Conservation (phyloP, 2,888 invertebrate species). For the Trichopria drosophilae region DNA sequence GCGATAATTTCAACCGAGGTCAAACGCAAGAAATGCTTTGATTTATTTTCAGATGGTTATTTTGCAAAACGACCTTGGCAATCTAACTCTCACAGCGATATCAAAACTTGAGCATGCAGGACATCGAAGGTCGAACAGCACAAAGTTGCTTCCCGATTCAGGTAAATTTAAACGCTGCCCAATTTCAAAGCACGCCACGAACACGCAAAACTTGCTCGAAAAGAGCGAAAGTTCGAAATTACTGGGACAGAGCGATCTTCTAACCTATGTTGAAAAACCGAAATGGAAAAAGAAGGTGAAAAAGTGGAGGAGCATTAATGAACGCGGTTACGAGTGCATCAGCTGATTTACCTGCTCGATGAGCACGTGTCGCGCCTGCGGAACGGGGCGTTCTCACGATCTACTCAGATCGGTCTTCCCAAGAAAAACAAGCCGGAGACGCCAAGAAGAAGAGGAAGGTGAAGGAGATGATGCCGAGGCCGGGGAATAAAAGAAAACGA, state of each 20-base stretch:
- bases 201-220: too few species aligned
- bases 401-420: slow-evolving; percentile 22
- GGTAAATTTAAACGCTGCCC: too few species aligned
- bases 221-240: too few species aligned
- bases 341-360: slow-evolving; percentile 41
- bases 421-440: slow-evolving; percentile 23
- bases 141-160: slow-evolving; percentile 20
- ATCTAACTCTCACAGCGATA: too few species aligned
- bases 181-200: too few species aligned
- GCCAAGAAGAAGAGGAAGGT: neutral
- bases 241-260: slow-evolving; percentile 23
- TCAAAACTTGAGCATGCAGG: too few species aligned
- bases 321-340: slow-evolving; percentile 36
- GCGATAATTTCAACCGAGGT: too few species aligned
- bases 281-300: slow-evolving; percentile 11
- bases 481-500: neutral
- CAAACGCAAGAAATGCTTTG: too few species aligned
- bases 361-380: slow-evolving; percentile 43
- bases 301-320: slow-evolving; percentile 28
- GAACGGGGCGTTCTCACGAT: slow-evolving; percentile 38
- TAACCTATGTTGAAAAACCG: neutral
- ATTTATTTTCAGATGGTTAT: too few species aligned
- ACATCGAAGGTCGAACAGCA: too few species aligned
- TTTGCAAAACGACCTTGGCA: too few species aligned
- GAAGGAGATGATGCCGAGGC: slow-evolving; percentile 1